Evolutionary conservation across 1,140 invertebrate genomes (phyloP).

Genomic region (Myzus persicae): DNA sequence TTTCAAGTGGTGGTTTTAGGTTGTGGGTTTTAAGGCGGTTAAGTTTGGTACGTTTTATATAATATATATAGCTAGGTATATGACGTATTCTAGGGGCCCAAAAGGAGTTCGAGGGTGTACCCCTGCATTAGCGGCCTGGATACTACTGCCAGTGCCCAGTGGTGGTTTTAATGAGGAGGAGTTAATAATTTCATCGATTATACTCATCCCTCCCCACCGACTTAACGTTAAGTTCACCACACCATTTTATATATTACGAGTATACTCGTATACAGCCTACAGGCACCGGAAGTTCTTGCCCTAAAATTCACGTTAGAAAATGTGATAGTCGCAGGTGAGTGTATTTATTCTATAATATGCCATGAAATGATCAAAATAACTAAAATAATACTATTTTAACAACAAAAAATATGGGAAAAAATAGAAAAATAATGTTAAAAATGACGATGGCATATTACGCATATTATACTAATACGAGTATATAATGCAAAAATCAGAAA

Average conservation of each 20-base stretch:
- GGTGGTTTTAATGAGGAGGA: not conserved
- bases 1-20: not conserved
- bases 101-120: not conserved
- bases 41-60: not conserved
- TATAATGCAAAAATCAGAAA: not conserved
- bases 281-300: not conserved
- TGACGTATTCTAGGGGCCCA: not conserved
- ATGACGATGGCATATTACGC: not conserved
- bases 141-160: not conserved
- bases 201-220: too few species aligned
- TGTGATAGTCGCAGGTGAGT: not conserved
- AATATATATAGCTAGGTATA: not conserved
- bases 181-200: too few species aligned
- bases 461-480: not conserved
- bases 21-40: not conserved
- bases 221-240: too few species aligned
- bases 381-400: not conserved
- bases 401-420: not conserved
- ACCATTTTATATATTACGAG: too few species aligned
- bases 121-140: not conserved
- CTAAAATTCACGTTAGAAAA: not conserved
- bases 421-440: too few species aligned
- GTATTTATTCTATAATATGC: not conserved
- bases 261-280: too few species aligned
- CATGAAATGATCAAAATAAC: not conserved